These are phyloP conservation scores for Silurus meridionalis DNA, from an alignment of 2,113 vertebrate genomes.

Conservation along the genomic window DNA sequence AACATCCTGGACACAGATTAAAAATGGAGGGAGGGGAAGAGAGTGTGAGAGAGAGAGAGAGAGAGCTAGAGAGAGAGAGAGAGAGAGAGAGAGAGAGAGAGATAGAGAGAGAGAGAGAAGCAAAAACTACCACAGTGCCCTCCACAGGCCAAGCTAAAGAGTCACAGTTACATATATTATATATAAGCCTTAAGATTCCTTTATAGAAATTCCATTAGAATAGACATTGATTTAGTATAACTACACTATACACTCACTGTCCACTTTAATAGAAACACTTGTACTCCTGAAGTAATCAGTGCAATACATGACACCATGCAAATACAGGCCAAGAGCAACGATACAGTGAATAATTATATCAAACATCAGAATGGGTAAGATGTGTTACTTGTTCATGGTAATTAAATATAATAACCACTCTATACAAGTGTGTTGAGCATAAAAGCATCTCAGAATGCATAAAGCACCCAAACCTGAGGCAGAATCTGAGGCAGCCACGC, in stretches of 20 bases:
- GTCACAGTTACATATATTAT: background rate
- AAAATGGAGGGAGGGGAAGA: background rate
- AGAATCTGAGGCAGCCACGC: background rate
- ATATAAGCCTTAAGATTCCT: background rate
- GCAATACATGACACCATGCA: background rate
- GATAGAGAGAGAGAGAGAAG: background rate
- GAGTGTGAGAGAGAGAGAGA: background rate
- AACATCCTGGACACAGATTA: conserved; percentile 73
- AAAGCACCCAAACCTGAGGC: background rate
- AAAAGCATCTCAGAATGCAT: background rate
- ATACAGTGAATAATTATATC: background rate
- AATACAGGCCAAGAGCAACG: background rate
- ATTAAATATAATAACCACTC: background rate
- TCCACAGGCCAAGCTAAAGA: conserved; percentile 34
- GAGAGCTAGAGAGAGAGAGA: background rate
- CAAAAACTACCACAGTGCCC: conserved; percentile 46
- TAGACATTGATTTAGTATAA: background rate
- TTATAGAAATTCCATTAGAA: background rate
- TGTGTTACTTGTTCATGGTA: background rate
- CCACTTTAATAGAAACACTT: background rate
- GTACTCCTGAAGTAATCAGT: background rate
- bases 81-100: background rate
- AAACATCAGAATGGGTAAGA: background rate
- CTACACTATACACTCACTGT: background rate
- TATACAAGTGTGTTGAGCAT: background rate